A percentile compares a stretch with the other conserved stretches of the same genome.
These are phyloP conservation scores for Xanthorhoe designata DNA, from an alignment of 2,888 invertebrate species.

Conservation along the genomic window DNA sequence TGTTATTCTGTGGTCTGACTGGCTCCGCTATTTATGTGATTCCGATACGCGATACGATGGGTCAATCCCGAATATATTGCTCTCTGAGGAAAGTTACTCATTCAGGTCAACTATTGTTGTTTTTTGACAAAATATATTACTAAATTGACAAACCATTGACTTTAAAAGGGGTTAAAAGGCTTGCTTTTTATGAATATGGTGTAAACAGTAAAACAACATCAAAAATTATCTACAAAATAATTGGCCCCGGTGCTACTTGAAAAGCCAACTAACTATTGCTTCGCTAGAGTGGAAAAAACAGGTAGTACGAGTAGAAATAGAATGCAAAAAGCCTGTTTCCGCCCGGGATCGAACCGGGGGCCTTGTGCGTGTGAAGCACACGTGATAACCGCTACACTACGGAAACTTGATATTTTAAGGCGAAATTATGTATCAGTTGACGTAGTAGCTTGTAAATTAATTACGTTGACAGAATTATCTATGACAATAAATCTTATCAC, in stretches of 20 bases:
- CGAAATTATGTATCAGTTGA: constrained; percentile 24
- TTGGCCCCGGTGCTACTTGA: not conserved
- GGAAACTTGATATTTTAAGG: constrained; percentile 70
- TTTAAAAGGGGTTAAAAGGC: not conserved
- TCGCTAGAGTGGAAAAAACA: too few species aligned
- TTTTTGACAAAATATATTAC: not conserved
- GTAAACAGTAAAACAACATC: too few species aligned
- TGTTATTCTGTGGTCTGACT: constrained; percentile 15
- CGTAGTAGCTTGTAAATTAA: constrained; percentile 3
- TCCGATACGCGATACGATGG: constrained; percentile 44
- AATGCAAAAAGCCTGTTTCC: constrained; percentile 74
- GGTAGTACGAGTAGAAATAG: not conserved
- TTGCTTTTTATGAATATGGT: too few species aligned
- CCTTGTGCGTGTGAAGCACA: constrained; percentile 91
- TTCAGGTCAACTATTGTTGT: constrained; percentile 10
- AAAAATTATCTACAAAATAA: not conserved
- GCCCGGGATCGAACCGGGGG: constrained; percentile 89
- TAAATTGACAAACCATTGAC: not conserved
- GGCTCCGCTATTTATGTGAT: constrained; percentile 50
- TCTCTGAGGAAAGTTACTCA: constrained; percentile 9
- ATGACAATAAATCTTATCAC: not conserved
- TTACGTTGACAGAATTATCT: not conserved
- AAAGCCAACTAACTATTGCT: not conserved
- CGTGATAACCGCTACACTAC: constrained; percentile 91
- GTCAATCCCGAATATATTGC: constrained; percentile 25